Conservation (phyloP, 1,140 invertebrate genomes). For the Leptoteleia sp. region DNA sequence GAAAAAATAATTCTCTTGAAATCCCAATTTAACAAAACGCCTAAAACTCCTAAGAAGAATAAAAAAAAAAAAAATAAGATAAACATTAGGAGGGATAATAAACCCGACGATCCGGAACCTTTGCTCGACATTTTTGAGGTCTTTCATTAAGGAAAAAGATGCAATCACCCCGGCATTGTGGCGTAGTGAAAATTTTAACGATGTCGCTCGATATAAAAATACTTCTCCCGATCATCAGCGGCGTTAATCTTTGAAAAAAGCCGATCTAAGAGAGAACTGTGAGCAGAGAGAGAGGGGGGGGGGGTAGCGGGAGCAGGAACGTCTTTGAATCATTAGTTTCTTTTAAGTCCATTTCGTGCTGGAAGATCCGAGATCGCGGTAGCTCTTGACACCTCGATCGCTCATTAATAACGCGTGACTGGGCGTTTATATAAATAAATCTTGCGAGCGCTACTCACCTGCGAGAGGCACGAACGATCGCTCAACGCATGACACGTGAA, state of each 20-base stretch:
- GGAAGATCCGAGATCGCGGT: conserved; percentile 41
- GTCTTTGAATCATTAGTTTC: conserved; percentile 52
- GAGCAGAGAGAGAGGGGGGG: no score
- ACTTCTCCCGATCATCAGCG: conserved; percentile 7
- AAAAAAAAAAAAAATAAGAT: not conserved
- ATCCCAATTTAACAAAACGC: conserved; percentile 11
- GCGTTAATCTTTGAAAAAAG: conserved; percentile 25
- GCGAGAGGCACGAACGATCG: conserved; percentile 71
- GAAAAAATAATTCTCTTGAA: no score
- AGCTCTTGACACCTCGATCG: conserved; percentile 64
- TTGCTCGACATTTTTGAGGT: not conserved
- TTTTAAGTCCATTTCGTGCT: conserved; percentile 33
- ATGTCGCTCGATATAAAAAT: conserved; percentile 28
- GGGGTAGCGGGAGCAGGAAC: not conserved
- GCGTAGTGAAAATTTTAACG: conserved; percentile 2
- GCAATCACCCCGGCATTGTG: not conserved
- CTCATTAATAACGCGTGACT: conserved; percentile 76
- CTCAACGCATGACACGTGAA: conserved; percentile 73
- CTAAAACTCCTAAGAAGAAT: not conserved
- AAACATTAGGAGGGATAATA: no score
- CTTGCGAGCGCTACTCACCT: conserved; percentile 71
- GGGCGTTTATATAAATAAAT: conserved; percentile 76
- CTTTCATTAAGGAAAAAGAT: conserved; percentile 4
- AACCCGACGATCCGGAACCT: not conserved
- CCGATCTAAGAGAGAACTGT: conserved; percentile 5